A percentile compares a stretch with the other conserved stretches of the same genome.
Conservation (phyloP, 2,888 invertebrate species). For the Diogma glabrata region DNA sequence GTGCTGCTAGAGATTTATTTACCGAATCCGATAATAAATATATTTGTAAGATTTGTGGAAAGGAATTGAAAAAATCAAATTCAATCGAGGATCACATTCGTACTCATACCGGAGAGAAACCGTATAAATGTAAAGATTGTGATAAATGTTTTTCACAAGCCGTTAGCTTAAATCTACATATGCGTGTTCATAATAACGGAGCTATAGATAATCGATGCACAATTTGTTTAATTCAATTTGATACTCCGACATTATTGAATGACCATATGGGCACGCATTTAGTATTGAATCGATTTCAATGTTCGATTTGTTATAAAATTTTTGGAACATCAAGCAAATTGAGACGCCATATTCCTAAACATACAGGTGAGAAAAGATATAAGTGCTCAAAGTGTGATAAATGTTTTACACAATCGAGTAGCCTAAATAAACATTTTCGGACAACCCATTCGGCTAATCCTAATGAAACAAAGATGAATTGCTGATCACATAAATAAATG, state of each 20-base stretch:
- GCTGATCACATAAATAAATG: too few species aligned
- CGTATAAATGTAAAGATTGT: conserved; percentile 6
- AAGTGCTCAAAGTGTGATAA: conserved; percentile 3
- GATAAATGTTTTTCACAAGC: conserved; percentile 8
- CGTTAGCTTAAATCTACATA: conserved; percentile 6
- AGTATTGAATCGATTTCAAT: neutral
- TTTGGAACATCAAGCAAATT: conserved; percentile 4
- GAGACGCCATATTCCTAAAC: conserved; percentile 1
- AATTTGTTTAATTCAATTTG: neutral
- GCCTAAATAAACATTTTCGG: conserved; percentile 5
- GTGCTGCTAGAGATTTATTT: neutral
- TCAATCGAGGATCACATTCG: conserved; percentile 8
- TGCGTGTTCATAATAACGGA: neutral
- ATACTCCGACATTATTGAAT: neutral
- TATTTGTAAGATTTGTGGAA: neutral
- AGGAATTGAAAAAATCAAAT: conserved; percentile 3
- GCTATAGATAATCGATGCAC: neutral
- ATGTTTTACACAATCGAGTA: conserved; percentile 6
- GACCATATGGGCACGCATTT: conserved; percentile 2
- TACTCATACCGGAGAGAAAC: neutral
- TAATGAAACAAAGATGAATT: conserved; percentile 1
- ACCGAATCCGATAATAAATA: conserved; percentile 4
- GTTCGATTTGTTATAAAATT: conserved; percentile 3
- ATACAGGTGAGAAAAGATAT: conserved; percentile 5
- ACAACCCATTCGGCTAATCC: conserved; percentile 7